Base-by-base conservation (phyloP, 2,113 vertebrate species). In the Himantopus leucocephalus region DNA sequence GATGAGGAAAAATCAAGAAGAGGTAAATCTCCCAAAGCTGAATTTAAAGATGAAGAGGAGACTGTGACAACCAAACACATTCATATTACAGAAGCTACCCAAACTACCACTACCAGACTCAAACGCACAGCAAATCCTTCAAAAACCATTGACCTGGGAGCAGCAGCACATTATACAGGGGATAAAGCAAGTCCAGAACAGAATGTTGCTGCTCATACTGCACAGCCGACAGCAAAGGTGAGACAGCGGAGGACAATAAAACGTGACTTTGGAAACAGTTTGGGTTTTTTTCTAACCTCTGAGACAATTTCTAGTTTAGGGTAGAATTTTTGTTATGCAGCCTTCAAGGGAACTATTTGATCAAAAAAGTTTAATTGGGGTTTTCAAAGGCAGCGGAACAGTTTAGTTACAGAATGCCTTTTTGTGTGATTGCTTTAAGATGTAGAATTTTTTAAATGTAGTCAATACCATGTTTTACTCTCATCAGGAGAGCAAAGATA, bases 11-110 rank as follows among this genome's bases (percentile, higher is more conserved):
- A 98, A 45, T 98, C 98, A 22, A 98, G 98, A 96, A 99, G 99
- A 96, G 98, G 98, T 55, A 98, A 98, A 94, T 98, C 98, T 96
- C 97, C 98, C 87, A 98, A 98, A 97, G 97, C 98, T 78, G 99
- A 99, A 94, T 99, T 99, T 95, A 99, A 99, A 98, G 99, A 99
- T 88, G 99, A 99, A 93, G 99, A 99, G 86, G 99, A 99, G 93
- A 99, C 98, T 1, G 99, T 99, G 90, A 99, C 99, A 35, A 99
- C 99, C 32, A 99, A 99, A 98, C 99, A 99, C 71, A 98, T 99
- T 93, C 98, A 99, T 48, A 99, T 99, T 83, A 99, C 99, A 92
- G 99, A 99, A 97, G 98, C 99, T 91, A 99, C 99, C 80, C 99
- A 99, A 97, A 99, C 99, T 29, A 99, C 99, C 56, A 99, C 99